phyloP scores from a whole-genome alignment of 2,113 vertebrate genomes.

The Cynoglossus semilaevis region DNA sequence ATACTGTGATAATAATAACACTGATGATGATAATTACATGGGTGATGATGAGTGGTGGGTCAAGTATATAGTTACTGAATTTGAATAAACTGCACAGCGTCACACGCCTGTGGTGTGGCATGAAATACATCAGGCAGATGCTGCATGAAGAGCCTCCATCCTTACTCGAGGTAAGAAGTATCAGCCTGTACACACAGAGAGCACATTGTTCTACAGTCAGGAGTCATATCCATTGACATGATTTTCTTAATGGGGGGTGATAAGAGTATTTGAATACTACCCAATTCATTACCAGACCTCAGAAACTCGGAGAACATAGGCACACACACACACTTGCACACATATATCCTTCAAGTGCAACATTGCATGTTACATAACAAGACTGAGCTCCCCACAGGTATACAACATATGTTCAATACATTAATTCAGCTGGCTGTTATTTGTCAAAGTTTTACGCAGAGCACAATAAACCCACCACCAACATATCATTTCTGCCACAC shows the following conservation, averaged over 20 bases:
- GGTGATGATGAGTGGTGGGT: neutral
- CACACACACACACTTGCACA: neutral
- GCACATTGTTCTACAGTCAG: constrained; percentile 48
- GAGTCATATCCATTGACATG: constrained; percentile 55
- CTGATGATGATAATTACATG: constrained; percentile 22
- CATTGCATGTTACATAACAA: constrained; percentile 32
- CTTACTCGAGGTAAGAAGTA: constrained; percentile 26
- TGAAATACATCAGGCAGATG: constrained; percentile 17
- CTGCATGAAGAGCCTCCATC: constrained; percentile 1
- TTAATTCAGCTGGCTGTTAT: constrained; percentile 15
- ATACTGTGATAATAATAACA: constrained; percentile 42
- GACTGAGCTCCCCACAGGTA: constrained; percentile 26
- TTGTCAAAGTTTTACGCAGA: constrained; percentile 26
- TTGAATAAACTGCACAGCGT: constrained; percentile 42
- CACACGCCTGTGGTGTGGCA: constrained; percentile 5
- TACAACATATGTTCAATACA: constrained; percentile 32
- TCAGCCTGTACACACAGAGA: constrained; percentile 39
- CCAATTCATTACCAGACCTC: too few species aligned
- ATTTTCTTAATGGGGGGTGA: neutral
- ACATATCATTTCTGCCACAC: neutral
- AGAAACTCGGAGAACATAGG: too few species aligned
- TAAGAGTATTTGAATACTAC: neutral
- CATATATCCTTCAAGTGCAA: constrained; percentile 34
- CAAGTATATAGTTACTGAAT: constrained; percentile 33
- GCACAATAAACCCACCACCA: constrained; percentile 8